Evolutionary conservation across 2,113 vertebrate species (phyloP), one percentile per base, ranked within the genome.

Genomic region (Engraulis encrasicolus): DNA sequence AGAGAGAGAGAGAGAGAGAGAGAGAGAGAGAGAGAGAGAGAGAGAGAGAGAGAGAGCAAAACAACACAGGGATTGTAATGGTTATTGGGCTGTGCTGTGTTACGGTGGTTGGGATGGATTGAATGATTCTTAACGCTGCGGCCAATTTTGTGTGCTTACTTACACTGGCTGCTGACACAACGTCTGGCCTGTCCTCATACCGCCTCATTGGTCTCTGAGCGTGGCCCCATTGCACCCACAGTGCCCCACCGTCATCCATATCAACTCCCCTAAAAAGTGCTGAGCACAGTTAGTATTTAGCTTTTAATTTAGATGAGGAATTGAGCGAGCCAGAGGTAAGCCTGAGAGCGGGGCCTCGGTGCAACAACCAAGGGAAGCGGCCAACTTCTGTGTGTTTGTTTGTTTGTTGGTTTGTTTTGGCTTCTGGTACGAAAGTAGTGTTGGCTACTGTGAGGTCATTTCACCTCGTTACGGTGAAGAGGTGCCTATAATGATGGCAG

Each of bases 141-240:
- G 27, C 31, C 23, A 27, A n/a, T n/a, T n/a, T n/a, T n/a, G n/a
- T n/a, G n/a, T n/a, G n/a, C n/a, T n/a, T n/a, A n/a, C n/a, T n/a
- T n/a, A n/a, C n/a, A n/a, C n/a, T n/a, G n/a, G n/a, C n/a, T n/a
- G n/a, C 27, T 74, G 31, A 74, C 89, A 61, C n/a, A n/a, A n/a
- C n/a, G n/a, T 87, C 87, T 82, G 80, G 54, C 74, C 83, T 79
- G 78, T 82, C 50, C 80, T 78, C 20, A 61, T 34, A 31, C 27
- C 27, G 31, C 17, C 66, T 74, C 31, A 66, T 7, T 66, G 20
- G 7, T 31, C 31, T 23, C 58, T 66, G n/a, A n/a, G n/a, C n/a
- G n/a, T n/a, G 27, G 31, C 66, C 31, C 27, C 54, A 3, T 0
- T 23, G 9, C n/a, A 0, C n/a, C 1, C 23, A n/a, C 23, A n/a